These are phyloP conservation scores for Tuta absoluta DNA, from an alignment of 2,888 invertebrate species.

Conservation along the genomic window DNA sequence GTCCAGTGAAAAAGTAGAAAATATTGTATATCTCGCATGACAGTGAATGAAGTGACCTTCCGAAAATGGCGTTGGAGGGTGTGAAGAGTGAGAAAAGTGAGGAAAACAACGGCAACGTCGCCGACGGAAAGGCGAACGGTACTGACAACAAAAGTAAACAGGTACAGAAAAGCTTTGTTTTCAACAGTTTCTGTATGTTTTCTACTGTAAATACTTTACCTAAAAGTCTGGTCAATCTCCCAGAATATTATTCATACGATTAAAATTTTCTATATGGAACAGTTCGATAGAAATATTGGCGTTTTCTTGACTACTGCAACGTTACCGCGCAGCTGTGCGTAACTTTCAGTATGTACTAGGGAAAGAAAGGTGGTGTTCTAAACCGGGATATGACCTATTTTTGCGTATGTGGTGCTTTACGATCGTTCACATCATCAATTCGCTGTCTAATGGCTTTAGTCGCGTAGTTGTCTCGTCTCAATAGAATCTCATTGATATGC, in stretches of 20 bases:
- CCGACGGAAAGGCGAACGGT: slow-evolving; percentile 79
- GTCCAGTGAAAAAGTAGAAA: slow-evolving; percentile 60
- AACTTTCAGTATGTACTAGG: slow-evolving; percentile 48
- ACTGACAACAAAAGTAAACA: slow-evolving; percentile 83
- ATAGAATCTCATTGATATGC: slow-evolving; percentile 20
- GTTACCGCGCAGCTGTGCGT: slow-evolving; percentile 66
- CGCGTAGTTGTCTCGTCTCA: slow-evolving; percentile 17
- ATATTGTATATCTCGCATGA: slow-evolving; percentile 67
- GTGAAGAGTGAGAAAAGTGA: slow-evolving; percentile 80
- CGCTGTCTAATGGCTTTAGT: slow-evolving; percentile 9
- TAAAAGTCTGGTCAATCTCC: background rate
- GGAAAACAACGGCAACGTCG: slow-evolving; percentile 76
- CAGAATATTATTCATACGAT: background rate
- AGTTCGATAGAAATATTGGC: slow-evolving; percentile 30
- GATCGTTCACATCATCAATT: slow-evolving; percentile 11
- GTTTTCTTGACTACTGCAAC: slow-evolving; percentile 39
- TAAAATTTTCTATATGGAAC: slow-evolving; percentile 31
- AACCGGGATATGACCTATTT: slow-evolving; percentile 76
- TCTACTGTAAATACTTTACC: slow-evolving; percentile 33
- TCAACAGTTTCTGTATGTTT: slow-evolving; percentile 48
- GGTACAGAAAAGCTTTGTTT: slow-evolving; percentile 60
- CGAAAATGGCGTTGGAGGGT: slow-evolving; percentile 79
- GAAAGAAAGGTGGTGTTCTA: slow-evolving; percentile 62
- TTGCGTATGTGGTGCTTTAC: slow-evolving; percentile 51
- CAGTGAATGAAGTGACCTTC: slow-evolving; percentile 71